Conservation (phyloP, 2,113 vertebrate species). For the Osmerus mordax region DNA sequence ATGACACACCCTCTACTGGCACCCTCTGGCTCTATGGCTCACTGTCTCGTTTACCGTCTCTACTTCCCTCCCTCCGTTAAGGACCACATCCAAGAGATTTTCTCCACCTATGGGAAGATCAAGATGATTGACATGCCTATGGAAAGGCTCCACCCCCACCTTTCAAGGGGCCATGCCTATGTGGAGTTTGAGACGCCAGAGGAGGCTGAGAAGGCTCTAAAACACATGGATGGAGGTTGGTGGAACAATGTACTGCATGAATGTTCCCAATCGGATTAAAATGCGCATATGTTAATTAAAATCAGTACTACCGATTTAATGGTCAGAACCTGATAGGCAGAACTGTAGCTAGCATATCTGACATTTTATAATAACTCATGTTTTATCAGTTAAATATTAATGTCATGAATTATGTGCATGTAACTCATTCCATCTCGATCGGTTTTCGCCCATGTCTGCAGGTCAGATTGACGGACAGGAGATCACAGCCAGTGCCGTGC, state of each 20-base stretch:
- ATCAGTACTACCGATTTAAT: no score
- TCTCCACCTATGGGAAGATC: slow-evolving; percentile 92
- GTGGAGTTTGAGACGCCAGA: slow-evolving; percentile 91
- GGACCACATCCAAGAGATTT: slow-evolving; percentile 98
- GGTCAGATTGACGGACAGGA: slow-evolving; percentile 98
- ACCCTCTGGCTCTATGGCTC: background rate
- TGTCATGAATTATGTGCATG: background rate
- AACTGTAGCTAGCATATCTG: no score
- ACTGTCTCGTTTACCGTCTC: background rate
- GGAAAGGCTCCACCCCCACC: slow-evolving; percentile 86
- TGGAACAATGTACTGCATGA: background rate
- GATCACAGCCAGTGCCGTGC: slow-evolving; percentile 90
- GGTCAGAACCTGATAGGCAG: no score
- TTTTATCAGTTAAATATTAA: no score
- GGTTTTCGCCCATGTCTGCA: slow-evolving; percentile 42
- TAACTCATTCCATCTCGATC: background rate
- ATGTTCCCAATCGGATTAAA: background rate
- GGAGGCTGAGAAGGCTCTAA: slow-evolving; percentile 92
- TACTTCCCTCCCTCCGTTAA: slow-evolving; percentile 42
- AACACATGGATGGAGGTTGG: slow-evolving; percentile 97
- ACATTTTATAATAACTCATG: no score
- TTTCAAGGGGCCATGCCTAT: slow-evolving; percentile 91
- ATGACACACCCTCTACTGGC: no score
- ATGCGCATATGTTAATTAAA: no score
- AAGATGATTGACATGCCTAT: slow-evolving; percentile 97